Evolutionary conservation across 2,888 invertebrate species (phyloP), one percentile per base, ranked within the genome.

Genomic region (Polietes domitor): DNA sequence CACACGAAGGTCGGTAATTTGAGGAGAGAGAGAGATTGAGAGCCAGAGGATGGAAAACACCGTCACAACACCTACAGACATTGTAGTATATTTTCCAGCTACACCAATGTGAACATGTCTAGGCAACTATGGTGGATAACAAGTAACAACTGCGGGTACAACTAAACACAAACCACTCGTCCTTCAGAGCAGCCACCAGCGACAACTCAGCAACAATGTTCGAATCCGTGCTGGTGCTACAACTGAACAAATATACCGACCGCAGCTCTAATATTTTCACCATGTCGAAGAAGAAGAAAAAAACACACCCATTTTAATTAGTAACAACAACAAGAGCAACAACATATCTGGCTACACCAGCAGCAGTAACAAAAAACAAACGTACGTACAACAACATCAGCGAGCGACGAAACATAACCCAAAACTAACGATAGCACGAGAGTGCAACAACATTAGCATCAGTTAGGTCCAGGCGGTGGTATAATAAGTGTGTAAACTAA

Each of bases 221-320:
- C 24, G 61, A 83, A 74, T 63, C 12, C 73, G 71, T 32, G 41
- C 37, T 12, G 21, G 43, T 43, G 26, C 24, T 4, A 12, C 43
- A 43, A 58, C 24, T 9, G 19, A 24, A 68, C 43, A 68, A 68
- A 21, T 37, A 41, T 15, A 79, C 68, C 68, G 78, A 78, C 83
- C 74, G 72, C 83, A 80, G 78, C 80, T 75, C 65, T 80, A 78
- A 80, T 78, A 80, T 74, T 77, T 75, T 78, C 24, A 47, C 71
- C 28, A 74, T 47, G 15, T 19, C 24, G 6, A 10, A 32, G 26
- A 32, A 6, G 3, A n/a, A 17, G 6, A 28, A 32, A 63, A 41
- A 72, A 84, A 72, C 74, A 63, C 43, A 68, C 47, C 70, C 63
- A 72, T 73, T 84, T 84, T 84, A 84, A 84, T 84, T 84, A 84